A percentile compares a stretch with the other conserved stretches of the same genome.
Conservation (phyloP, 2,797 vertebrate species). For the Vultur gryphus region DNA sequence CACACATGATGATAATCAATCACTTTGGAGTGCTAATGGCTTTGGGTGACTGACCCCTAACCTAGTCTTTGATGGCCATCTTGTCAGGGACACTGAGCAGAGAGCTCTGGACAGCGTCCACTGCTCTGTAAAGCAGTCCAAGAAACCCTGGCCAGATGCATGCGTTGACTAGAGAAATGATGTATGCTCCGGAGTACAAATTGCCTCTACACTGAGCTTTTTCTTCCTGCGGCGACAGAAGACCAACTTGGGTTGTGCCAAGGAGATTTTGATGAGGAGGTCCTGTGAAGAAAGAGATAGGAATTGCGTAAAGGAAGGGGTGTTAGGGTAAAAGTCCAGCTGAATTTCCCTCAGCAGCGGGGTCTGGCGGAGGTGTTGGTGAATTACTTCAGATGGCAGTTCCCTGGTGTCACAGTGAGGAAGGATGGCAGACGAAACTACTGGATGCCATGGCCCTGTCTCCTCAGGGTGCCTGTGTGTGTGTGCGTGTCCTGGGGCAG, state of each 20-base stretch:
- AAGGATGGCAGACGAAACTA: background rate
- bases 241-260: background rate
- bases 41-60: conserved; percentile 64
- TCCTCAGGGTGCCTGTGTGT: background rate
- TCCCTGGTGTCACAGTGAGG: background rate
- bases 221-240: background rate
- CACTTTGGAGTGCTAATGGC: conserved; percentile 63
- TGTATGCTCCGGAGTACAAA: background rate
- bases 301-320: background rate
- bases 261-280: background rate
- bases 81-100: conserved; percentile 64
- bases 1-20: conserved; percentile 66
- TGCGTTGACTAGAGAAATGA: background rate
- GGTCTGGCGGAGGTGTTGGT: background rate
- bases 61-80: conserved; percentile 62
- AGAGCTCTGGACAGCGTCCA: conserved; percentile 55
- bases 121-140: conserved; percentile 28
- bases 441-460: background rate
- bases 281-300: background rate
- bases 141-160: conserved; percentile 5
- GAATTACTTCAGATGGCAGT: background rate
- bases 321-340: background rate
- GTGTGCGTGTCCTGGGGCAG: background rate
- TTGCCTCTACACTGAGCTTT: background rate
- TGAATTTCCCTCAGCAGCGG: background rate